Percentiles rank a stretch among this genome's conserved stretches.
Conservation (phyloP, 2,888 invertebrate species). For the Miltochrista miniata region DNA sequence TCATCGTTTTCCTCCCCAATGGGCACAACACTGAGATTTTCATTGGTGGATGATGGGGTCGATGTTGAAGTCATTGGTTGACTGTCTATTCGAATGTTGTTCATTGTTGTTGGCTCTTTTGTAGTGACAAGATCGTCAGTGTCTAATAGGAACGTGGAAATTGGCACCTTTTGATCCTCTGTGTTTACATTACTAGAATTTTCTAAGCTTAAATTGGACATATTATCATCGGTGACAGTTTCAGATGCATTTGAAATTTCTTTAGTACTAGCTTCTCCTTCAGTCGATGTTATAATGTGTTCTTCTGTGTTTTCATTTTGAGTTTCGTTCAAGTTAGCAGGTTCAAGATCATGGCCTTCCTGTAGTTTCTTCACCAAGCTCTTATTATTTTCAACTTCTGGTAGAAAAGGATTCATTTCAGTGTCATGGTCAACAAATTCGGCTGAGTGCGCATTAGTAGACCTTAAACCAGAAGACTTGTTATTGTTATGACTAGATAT, state of each 20-base stretch:
- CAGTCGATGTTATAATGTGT: constrained; percentile 19
- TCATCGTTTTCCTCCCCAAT: constrained; percentile 54
- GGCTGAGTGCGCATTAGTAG: constrained; percentile 51
- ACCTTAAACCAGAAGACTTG: constrained; percentile 48
- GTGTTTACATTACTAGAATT: constrained; percentile 13
- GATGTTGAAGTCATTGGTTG: constrained; percentile 25
- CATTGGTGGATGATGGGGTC: constrained; percentile 28
- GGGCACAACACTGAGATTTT: constrained; percentile 69
- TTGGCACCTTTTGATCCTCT: constrained; percentile 42
- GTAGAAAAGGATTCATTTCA: constrained; percentile 87
- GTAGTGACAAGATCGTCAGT: constrained; percentile 68
- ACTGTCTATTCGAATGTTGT: constrained; percentile 30
- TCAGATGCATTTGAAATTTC: constrained; percentile 22
- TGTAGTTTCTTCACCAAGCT: constrained; percentile 84
- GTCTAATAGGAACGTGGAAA: constrained; percentile 67
- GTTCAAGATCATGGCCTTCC: constrained; percentile 79
- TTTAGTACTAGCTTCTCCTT: constrained; percentile 21
- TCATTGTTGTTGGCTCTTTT: constrained; percentile 34
- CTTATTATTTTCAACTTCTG: constrained; percentile 86
- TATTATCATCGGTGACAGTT: constrained; percentile 24
- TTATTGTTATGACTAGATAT: constrained; percentile 61
- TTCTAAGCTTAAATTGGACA: constrained; percentile 10
- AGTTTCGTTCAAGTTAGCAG: constrained; percentile 66
- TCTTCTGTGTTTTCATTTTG: constrained; percentile 68
- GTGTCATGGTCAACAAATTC: constrained; percentile 76